Percentiles rank a stretch among this genome's conserved stretches.
These are phyloP conservation scores for Dipodomys spectabilis DNA, from an alignment of 2,113 vertebrate species.

Conservation along the genomic window DNA sequence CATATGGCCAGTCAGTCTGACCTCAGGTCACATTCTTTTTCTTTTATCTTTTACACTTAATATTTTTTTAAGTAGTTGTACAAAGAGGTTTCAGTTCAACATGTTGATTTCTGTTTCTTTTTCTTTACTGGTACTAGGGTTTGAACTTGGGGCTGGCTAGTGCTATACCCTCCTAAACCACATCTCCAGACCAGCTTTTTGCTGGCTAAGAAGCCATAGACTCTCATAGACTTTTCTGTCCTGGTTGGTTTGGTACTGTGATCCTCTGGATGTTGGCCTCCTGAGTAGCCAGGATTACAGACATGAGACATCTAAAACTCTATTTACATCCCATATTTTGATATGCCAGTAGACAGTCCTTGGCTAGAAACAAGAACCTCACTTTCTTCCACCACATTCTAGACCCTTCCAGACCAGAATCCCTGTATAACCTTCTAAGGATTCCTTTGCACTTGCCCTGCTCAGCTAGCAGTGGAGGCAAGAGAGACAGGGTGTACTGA, in stretches of 20 bases:
- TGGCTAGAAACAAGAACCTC: neutral
- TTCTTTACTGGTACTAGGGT: too few species aligned
- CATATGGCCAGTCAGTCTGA: neutral
- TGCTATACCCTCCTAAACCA: too few species aligned
- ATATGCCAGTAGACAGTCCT: neutral
- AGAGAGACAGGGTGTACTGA: neutral
- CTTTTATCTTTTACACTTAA: too few species aligned
- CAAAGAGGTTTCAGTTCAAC: too few species aligned
- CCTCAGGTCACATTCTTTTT: neutral
- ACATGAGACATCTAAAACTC: neutral
- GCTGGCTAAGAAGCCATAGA: too few species aligned
- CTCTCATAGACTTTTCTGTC: too few species aligned
- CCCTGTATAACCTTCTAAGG: neutral
- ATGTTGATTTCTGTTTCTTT: too few species aligned
- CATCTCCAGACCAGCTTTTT: too few species aligned
- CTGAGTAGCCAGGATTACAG: neutral
- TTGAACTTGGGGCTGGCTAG: too few species aligned
- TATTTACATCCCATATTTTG: neutral
- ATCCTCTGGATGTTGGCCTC: neutral
- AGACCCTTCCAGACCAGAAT: neutral
- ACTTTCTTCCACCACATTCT: neutral
- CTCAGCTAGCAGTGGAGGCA: too few species aligned
- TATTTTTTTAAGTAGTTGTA: too few species aligned
- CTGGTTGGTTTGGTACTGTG: neutral
- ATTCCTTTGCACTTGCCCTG: neutral